A percentile compares a stretch with the other conserved stretches of the same genome.
These are phyloP conservation scores for Porites rus DNA, from an alignment of 92 coral and sea anemone species.

Conservation along the genomic window DNA sequence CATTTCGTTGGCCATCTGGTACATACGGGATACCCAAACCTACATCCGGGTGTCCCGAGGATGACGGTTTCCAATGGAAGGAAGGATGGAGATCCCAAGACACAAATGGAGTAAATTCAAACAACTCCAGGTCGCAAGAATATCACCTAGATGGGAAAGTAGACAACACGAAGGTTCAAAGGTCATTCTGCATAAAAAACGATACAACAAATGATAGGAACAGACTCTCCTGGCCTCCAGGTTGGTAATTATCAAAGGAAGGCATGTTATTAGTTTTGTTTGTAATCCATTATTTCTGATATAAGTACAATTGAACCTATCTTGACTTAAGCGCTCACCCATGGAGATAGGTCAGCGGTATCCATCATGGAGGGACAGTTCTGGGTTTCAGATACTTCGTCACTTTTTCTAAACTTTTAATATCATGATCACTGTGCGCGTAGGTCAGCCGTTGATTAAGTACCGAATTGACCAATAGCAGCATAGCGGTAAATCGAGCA, in stretches of 20 bases:
- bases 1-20: conserved; percentile 77
- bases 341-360: no score
- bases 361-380: no score
- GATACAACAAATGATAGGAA: neutral
- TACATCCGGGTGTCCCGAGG: conserved; percentile 75
- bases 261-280: neutral
- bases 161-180: conserved; percentile 40
- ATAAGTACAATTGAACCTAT: no score
- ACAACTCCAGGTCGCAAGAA: conserved; percentile 49
- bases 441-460: no score
- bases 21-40: conserved; percentile 80
- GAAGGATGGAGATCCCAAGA: conserved; percentile 77
- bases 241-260: conserved; percentile 3
- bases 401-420: no score
- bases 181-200: conserved; percentile 80
- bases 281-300: no score
- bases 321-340: no score
- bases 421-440: no score
- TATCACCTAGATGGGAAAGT: conserved; percentile 75
- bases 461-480: no score
- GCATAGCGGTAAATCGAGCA: no score
- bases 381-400: no score
- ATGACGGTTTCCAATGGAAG: conserved; percentile 61
- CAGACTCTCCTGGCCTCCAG: conserved; percentile 66
- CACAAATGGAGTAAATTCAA: conserved; percentile 45